Percentiles rank a stretch among this genome's conserved stretches.
These are phyloP conservation scores for Amia ocellicauda DNA, from an alignment of 2,113 vertebrate genomes.

Conservation along the genomic window DNA sequence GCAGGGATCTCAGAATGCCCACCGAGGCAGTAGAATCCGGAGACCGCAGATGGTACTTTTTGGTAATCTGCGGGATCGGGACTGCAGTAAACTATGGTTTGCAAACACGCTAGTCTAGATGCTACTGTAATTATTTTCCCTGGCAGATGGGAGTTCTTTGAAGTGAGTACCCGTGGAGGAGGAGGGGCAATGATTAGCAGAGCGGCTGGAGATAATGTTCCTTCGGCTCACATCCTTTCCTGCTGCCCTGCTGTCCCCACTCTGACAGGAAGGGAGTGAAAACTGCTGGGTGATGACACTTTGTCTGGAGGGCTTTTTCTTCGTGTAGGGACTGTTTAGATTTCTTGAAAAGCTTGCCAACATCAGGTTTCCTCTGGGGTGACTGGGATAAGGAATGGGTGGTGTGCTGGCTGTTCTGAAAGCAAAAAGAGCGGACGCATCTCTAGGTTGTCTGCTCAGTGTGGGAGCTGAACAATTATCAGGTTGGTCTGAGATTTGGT, in stretches of 20 bases:
- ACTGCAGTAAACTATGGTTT: no score
- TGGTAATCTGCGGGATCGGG: no score
- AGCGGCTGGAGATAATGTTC: not conserved
- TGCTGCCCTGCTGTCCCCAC: constrained; percentile 36
- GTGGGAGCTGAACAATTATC: no score
- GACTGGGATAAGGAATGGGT: constrained; percentile 17
- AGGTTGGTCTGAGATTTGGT: no score
- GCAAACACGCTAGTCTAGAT: not conserved
- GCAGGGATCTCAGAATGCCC: no score
- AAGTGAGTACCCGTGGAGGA: not conserved
- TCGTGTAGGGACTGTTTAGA: constrained; percentile 24
- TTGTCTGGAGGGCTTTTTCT: constrained; percentile 38
- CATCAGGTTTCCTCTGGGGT: constrained; percentile 47
- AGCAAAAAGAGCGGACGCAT: no score
- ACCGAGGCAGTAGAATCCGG: no score
- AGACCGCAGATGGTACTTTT: no score
- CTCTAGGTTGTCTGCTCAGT: no score
- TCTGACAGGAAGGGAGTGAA: constrained; percentile 61
- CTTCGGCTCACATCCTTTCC: constrained; percentile 28
- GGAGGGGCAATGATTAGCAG: not conserved
- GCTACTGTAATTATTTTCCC: not conserved
- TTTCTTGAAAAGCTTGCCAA: constrained; percentile 44
- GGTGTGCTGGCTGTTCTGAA: constrained; percentile 23
- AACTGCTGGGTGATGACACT: constrained; percentile 47
- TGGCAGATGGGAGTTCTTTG: not conserved